Base-by-base conservation (phyloP, 2,113 vertebrate species). In the Mystacornis crossleyi region DNA sequence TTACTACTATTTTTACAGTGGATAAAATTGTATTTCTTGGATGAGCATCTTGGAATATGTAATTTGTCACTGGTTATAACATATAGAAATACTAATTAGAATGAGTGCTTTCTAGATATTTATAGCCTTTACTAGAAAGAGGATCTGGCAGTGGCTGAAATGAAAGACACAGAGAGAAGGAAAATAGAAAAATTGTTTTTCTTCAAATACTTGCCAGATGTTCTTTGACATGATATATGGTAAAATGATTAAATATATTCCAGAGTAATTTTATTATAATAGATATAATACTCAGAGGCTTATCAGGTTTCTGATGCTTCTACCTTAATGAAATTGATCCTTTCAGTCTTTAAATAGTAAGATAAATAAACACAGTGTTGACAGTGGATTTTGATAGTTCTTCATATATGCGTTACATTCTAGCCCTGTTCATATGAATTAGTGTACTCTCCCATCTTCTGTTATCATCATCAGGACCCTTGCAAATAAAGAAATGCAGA, bases 101-200 rank as follows among this genome's bases (percentile, higher is more conserved):
- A 21, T 65, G 92, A 93, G 48, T 88, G 33, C 38, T 96, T 94
- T 95, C 43, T 86, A 73, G 70, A 82, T 93, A 96, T 96, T 97
- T 95, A 93, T 94, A 97, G 69, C 26, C 43, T 74, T 95, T 89
- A 86, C 78, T 96, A 89, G 93, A 94, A 94, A 79, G 81, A 42
- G 15, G 36, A 87, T 86, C 62, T 96, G 83, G 58, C 57, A 86
- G 86, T 51, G 74, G 14, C 42, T 91, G 42, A 81, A 81, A 72
- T 81, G 61, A 69, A 38, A 71, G 54, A 69, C 38, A 54, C 3
- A 29, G 9, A 38, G 24, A 65, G 33, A 55, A 18, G 74, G 21
- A 70, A 78, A 71, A 78, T 5, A 83, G 26, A 65, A 34, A 50
- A 82, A 78, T n/a, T 45, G 29, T 67, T 95, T 93, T 93, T 14